Base-by-base conservation (phyloP, 2,113 vertebrate genomes). In the Psettodes erumei region DNA sequence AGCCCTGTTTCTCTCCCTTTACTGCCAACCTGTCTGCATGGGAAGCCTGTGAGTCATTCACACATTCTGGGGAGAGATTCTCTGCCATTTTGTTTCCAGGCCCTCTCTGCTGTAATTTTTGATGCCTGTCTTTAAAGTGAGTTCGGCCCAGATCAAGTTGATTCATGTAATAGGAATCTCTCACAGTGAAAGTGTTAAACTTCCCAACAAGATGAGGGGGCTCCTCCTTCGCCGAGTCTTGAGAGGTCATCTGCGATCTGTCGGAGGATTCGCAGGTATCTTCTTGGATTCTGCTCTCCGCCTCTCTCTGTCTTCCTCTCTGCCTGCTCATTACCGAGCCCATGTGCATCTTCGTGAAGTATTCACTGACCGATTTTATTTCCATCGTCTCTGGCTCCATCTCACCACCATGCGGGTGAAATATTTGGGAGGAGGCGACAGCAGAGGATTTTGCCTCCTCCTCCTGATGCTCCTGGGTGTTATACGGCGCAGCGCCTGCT, bases 381-480 rank as follows among this genome's bases (percentile, higher is more conserved):
- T 99, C 98, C 97, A 98, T 99, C 6, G 97, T 97, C 89, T 98
- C 97, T 32, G 98, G 97, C 86, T 99, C 97, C 97, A 99, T 99
- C 93, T 98, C 97, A 70, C 98, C 95, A 18, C 96, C 96, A 82
- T 97, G 94, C 0, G 97, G 96, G 93, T 95, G 96, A 89, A 97
- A 95, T 35, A 96, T 95, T 91, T 96, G 97, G 78, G 96, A 96
- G 79, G 97, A 96, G 94, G 96, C 93, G 86, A 96, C 95, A 51
- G 94, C 93, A 90, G 96, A 94, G 76, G 96, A 95, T 64, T 96
- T 96, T 0, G 92, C 93, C 65, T 97, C 95, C 1, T 94, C 86
- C 33, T 87, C 92, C 75, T 94, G 88, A 70, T 92, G 90, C 86
- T 87, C 72, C 66, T 91, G 71, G 76, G 93, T 77, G 56, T 89